Conservation (phyloP, 2,113 vertebrate genomes). For the Leptobrachium ailaonicum region DNA sequence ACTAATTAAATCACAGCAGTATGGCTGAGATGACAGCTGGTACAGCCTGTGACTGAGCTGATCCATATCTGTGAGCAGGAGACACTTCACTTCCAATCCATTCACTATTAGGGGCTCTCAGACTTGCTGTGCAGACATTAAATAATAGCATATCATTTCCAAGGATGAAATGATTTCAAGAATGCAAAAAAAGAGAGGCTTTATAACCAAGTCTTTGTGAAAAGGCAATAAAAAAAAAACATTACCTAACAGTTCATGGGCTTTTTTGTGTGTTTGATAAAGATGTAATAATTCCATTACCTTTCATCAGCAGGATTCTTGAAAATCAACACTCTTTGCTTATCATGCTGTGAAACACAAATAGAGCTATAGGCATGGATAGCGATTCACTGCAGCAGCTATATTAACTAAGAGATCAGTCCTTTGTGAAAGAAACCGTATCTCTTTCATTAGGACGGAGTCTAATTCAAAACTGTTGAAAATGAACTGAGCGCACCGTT, state of each 20-base stretch:
- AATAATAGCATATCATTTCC: slow-evolving; percentile 83
- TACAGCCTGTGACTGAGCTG: slow-evolving; percentile 96
- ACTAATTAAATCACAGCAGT: slow-evolving; percentile 99
- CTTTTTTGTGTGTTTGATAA: slow-evolving; percentile 72
- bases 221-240: slow-evolving; percentile 50
- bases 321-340: slow-evolving; percentile 85
- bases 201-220: slow-evolving; percentile 68
- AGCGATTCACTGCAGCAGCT: slow-evolving; percentile 73
- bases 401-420: slow-evolving; percentile 84
- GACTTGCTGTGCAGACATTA: slow-evolving; percentile 83
- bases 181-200: slow-evolving; percentile 59
- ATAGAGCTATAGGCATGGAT: slow-evolving; percentile 81
- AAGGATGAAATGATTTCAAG: slow-evolving; percentile 75
- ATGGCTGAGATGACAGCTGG: slow-evolving; percentile 98
- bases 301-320: slow-evolving; percentile 83
- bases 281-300: slow-evolving; percentile 85
- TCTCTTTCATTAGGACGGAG: slow-evolving; percentile 81
- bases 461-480: slow-evolving; percentile 87
- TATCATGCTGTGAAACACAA: slow-evolving; percentile 84
- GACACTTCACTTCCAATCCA: slow-evolving; percentile 84
- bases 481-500: slow-evolving; percentile 83
- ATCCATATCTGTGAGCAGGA: slow-evolving; percentile 96
- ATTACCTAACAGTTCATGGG: slow-evolving; percentile 68
- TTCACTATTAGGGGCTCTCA: slow-evolving; percentile 81
- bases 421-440: slow-evolving; percentile 84